phyloP scores from a whole-genome alignment of 2,888 invertebrate genomes.

The Limnephilus auricula region DNA sequence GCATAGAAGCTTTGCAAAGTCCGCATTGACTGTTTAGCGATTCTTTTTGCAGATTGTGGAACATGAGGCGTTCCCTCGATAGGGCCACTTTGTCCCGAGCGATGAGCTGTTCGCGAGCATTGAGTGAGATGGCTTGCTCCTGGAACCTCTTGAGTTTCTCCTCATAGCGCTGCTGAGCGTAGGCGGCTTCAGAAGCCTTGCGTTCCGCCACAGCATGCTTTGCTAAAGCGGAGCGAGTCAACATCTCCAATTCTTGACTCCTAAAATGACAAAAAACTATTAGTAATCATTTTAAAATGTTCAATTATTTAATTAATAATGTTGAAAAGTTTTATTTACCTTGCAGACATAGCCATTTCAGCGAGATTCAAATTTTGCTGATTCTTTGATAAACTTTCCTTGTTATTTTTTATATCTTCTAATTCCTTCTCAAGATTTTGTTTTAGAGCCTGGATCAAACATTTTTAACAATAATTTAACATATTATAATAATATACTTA shows the following conservation, averaged over 20 bases:
- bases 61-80: slow-evolving; percentile 78
- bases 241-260: slow-evolving; percentile 75
- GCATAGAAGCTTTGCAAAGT: slow-evolving; percentile 68
- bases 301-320: background rate
- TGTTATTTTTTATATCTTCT: slow-evolving; percentile 73
- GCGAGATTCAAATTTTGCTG: slow-evolving; percentile 68
- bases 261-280: slow-evolving; percentile 68
- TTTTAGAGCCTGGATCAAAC: slow-evolving; percentile 73
- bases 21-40: slow-evolving; percentile 68
- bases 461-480: background rate
- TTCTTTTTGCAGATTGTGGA: slow-evolving; percentile 78
- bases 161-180: slow-evolving; percentile 77
- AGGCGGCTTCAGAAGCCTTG: slow-evolving; percentile 78
- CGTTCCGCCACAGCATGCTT: slow-evolving; percentile 79
- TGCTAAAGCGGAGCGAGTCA: slow-evolving; percentile 78
- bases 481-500: too few species aligned
- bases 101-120: slow-evolving; percentile 79
- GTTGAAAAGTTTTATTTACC: slow-evolving; percentile 67
- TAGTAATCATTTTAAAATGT: background rate
- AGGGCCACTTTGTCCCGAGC: slow-evolving; percentile 80
- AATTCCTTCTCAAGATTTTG: slow-evolving; percentile 74
- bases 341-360: slow-evolving; percentile 73
- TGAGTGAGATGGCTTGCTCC: slow-evolving; percentile 77
- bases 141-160: slow-evolving; percentile 78
- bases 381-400: slow-evolving; percentile 47